Evolutionary conservation across 2,113 vertebrate species (phyloP).

Genomic region (Paraplagusia blochii): DNA sequence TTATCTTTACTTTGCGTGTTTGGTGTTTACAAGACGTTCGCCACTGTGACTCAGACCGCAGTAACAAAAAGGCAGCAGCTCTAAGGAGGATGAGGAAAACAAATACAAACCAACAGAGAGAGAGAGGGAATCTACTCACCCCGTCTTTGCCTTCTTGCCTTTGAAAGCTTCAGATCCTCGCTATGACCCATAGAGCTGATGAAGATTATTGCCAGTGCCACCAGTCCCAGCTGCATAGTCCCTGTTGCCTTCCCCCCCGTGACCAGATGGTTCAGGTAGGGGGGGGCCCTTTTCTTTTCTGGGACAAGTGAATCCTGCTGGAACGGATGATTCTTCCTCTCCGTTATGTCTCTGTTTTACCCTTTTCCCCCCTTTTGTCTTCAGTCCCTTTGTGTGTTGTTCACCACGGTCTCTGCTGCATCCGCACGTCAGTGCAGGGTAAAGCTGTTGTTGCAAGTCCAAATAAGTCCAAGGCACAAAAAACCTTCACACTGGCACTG

Average conservation of each 20-base stretch:
- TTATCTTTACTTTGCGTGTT: conserved; percentile 62
- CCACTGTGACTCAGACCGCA: conserved; percentile 42
- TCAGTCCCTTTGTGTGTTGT: conserved; percentile 25
- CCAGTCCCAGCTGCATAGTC: conserved; percentile 98
- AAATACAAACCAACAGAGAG: conserved; percentile 38
- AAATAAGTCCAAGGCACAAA: conserved; percentile 69
- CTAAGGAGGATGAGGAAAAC: conserved; percentile 11
- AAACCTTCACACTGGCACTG: conserved; percentile 63
- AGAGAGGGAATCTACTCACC: conserved; percentile 79
- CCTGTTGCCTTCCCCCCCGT: conserved; percentile 74
- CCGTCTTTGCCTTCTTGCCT: conserved; percentile 89
- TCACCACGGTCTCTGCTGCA: conserved; percentile 66
- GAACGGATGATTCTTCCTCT: conserved; percentile 39
- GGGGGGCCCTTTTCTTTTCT: conserved; percentile 61
- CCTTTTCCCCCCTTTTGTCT: conserved; percentile 11
- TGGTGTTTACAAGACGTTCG: conserved; percentile 59
- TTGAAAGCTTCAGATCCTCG: conserved; percentile 81
- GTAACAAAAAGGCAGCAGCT: conserved; percentile 39
- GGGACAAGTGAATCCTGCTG: conserved; percentile 58
- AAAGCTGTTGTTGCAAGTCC: conserved; percentile 74
- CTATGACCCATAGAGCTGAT: conserved; percentile 88
- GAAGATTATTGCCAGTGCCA: conserved; percentile 86
- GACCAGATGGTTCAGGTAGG: conserved; percentile 75
- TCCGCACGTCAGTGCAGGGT: conserved; percentile 45
- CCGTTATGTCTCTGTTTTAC: conserved; percentile 18